phyloP scores from a whole-genome alignment of 2,113 vertebrate genomes.

The Odocoileus hemionus region DNA sequence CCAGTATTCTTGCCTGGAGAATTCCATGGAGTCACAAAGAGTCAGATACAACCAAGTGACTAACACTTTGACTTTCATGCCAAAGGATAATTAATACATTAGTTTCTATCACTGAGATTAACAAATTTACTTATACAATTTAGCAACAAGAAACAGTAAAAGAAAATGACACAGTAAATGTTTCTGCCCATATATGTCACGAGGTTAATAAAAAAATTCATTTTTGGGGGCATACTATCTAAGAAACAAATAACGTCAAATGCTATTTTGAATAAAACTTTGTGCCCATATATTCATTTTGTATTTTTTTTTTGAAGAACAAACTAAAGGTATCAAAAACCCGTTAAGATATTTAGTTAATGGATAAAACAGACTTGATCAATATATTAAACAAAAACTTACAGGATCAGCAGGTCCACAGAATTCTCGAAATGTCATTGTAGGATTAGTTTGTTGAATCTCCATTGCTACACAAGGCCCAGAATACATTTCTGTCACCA shows the following conservation, averaged over 20 bases:
- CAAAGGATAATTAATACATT: neutral
- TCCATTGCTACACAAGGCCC: constrained; percentile 94
- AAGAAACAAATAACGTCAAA: neutral
- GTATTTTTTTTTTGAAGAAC: neutral
- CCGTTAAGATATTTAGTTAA: neutral
- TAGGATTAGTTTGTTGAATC: constrained; percentile 82
- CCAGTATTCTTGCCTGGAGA: neutral
- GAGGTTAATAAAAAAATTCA: neutral
- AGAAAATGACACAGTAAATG: neutral
- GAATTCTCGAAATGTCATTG: constrained; percentile 90
- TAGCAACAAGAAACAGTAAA: neutral
- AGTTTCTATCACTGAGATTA: neutral
- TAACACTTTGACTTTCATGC: neutral
- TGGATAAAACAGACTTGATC: neutral
- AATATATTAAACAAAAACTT: constrained; percentile 78
- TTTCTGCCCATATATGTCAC: neutral
- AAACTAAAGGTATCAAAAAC: neutral
- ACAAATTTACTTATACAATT: neutral
- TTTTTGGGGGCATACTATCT: neutral
- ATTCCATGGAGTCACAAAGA: neutral
- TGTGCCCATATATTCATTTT: neutral
- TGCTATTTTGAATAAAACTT: neutral
- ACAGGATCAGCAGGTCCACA: constrained; percentile 96
- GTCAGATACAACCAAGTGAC: neutral
- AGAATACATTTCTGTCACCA: constrained; percentile 92